Evolutionary conservation across 2,888 invertebrate genomes (phyloP).

Genomic region (Tipula helvola): DNA sequence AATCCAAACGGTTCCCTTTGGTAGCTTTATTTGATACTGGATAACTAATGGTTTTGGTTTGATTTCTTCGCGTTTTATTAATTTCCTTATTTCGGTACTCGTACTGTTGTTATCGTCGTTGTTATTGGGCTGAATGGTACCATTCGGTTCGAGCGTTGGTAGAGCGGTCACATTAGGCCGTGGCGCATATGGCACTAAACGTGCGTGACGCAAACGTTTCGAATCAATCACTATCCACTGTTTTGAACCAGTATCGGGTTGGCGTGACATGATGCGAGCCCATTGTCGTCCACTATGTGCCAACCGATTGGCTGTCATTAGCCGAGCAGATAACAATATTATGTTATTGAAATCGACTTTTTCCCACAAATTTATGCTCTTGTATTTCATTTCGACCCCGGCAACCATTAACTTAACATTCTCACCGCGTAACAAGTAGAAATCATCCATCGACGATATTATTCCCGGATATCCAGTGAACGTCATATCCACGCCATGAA

Average conservation of each 20-base stretch:
- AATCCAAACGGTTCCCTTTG: constrained; percentile 45
- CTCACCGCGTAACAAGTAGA: constrained; percentile 52
- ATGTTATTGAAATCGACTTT: constrained; percentile 43
- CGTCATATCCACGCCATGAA: constrained; percentile 54
- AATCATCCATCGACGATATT: constrained; percentile 71
- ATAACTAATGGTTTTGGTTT: background rate
- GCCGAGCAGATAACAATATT: constrained; percentile 56
- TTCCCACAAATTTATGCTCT: constrained; percentile 57
- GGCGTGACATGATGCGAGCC: constrained; percentile 52
- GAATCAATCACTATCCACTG: constrained; percentile 79
- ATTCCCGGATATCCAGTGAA: constrained; percentile 80
- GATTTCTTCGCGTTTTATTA: background rate
- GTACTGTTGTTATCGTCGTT: constrained; percentile 11
- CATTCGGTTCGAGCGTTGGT: background rate
- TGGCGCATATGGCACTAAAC: background rate
- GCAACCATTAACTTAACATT: constrained; percentile 49
- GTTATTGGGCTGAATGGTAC: background rate
- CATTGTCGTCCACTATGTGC: constrained; percentile 59
- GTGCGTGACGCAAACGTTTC: constrained; percentile 29
- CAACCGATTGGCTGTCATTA: constrained; percentile 72
- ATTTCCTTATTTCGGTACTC: background rate
- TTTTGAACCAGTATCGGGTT: constrained; percentile 73
- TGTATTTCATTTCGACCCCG: constrained; percentile 68
- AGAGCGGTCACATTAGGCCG: background rate
- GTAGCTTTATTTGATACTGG: background rate